These are phyloP conservation scores for Tipula lateralis DNA, from an alignment of 2,888 invertebrate genomes.

Conservation along the genomic window DNA sequence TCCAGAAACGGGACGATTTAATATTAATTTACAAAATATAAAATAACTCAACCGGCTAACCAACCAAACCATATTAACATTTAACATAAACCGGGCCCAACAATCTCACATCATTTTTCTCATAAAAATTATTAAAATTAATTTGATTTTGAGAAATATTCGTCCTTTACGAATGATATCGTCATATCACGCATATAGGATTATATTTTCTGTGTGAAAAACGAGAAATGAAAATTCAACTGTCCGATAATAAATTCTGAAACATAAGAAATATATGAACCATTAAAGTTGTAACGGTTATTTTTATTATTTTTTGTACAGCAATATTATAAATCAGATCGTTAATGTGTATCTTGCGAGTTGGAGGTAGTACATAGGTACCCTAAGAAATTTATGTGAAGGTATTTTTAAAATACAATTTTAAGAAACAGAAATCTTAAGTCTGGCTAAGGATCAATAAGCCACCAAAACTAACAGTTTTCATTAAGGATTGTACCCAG, in stretches of 20 bases:
- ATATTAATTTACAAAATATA: neutral
- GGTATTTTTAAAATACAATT: no score
- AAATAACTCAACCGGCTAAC: slow-evolving; percentile 26
- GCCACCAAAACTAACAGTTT: no score
- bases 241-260: neutral
- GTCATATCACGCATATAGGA: neutral
- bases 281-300: neutral
- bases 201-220: neutral
- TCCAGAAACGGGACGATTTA: slow-evolving; percentile 28
- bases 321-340: neutral
- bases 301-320: neutral
- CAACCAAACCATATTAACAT: slow-evolving; percentile 7
- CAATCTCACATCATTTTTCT: slow-evolving; percentile 26
- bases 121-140: slow-evolving; percentile 27
- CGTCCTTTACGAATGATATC: neutral
- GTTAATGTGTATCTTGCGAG: neutral
- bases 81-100: neutral
- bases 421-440: no score
- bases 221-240: neutral
- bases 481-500: no score
- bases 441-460: no score
- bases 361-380: no score
- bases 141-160: neutral
- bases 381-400: no score
- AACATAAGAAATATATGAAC: neutral